Evolutionary conservation across 2,797 vertebrate genomes (phyloP).

Genomic region (Spheniscus humboldti): DNA sequence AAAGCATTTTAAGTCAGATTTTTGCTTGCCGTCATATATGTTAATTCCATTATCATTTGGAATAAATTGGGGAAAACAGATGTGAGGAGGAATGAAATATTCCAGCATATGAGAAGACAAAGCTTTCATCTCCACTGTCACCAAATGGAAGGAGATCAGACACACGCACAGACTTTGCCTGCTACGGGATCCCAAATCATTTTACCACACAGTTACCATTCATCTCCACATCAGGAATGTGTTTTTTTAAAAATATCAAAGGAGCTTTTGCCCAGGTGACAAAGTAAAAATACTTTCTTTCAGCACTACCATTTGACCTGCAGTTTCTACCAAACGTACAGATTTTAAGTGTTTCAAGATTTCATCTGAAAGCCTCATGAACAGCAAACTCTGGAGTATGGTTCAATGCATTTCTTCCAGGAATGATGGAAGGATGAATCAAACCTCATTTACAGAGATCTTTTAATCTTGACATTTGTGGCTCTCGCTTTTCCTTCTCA

Average conservation of each 20-base stretch:
- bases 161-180: neutral
- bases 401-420: neutral
- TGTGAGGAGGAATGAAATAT: constrained; percentile 20
- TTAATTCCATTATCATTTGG: constrained; percentile 13
- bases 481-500: neutral
- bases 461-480: neutral
- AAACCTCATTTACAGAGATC: neutral
- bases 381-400: neutral
- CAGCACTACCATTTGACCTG: neutral
- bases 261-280: neutral
- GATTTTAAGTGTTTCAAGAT: neutral
- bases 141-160: neutral
- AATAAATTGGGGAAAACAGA: constrained; percentile 10
- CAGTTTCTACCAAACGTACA: neutral
- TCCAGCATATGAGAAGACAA: neutral
- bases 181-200: neutral
- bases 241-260: neutral
- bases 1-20: neutral
- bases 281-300: neutral
- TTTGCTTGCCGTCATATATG: neutral
- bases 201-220: neutral
- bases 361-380: neutral
- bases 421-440: neutral
- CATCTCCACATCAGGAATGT: neutral
- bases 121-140: neutral